Evolutionary conservation across 2,888 invertebrate genomes (phyloP).

Genomic region (Heterodera filipjevi): DNA sequence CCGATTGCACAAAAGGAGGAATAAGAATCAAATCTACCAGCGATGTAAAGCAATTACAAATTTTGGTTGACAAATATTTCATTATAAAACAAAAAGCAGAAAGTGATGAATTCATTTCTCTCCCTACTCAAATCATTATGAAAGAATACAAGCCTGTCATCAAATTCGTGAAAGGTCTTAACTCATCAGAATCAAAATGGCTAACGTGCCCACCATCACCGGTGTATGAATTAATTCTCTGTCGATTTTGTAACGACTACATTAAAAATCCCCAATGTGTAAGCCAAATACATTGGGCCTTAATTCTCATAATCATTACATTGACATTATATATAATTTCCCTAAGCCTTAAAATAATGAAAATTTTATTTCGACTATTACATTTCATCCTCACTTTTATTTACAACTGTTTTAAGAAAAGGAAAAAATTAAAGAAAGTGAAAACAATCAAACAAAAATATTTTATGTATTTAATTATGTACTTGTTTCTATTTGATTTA

Average conservation of each 20-base stretch:
- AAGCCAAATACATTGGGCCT: too few species aligned
- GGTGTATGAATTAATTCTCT: background rate
- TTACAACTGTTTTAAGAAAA: background rate
- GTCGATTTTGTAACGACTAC: background rate
- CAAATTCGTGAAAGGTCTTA: background rate
- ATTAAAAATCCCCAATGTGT: too few species aligned
- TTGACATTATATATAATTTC: background rate
- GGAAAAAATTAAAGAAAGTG: too few species aligned
- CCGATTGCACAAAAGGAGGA: background rate
- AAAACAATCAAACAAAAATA: too few species aligned
- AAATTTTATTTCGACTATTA: background rate
- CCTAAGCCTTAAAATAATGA: background rate
- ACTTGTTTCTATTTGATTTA: too few species aligned
- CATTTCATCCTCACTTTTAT: background rate
- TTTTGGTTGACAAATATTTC: background rate
- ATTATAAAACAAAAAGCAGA: background rate
- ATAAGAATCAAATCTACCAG: background rate
- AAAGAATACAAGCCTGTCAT: background rate
- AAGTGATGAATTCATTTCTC: background rate
- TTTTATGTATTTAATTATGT: too few species aligned
- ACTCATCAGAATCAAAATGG: background rate
- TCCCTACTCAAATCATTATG: background rate
- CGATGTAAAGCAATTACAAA: background rate
- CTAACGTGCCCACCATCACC: background rate
- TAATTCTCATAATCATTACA: background rate